Evolutionary conservation across 2,113 vertebrate genomes (phyloP), one percentile per base, ranked within the genome.

Genomic region (Nematolebias whitei): DNA sequence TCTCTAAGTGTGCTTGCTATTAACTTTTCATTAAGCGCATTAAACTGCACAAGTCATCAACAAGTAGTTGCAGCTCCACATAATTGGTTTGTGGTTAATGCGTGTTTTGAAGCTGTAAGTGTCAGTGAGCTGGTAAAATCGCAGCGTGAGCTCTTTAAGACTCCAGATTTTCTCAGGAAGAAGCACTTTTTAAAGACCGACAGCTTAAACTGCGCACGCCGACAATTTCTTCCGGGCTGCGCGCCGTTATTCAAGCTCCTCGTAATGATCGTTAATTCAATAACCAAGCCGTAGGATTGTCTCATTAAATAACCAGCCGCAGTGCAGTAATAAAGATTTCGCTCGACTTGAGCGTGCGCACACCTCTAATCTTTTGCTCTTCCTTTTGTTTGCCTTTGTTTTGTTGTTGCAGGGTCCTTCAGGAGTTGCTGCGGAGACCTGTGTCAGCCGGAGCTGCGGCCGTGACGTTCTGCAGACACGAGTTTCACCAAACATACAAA

Each of bases 21-120:
- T 74, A 83, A 81, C 68, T 74, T 82, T 88, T 83, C 74, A 85
- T 85, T 80, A 84, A 63, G 66, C 43, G 3, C 3, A 18, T 38
- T 77, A 82, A 87, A 83, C 68, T 56, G 32, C 71, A 51, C 60
- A 63, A 76, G 78, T 85, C 86, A 83, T 86, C 80, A 88, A 85
- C 69, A 86, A 76, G 78, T 71, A 50, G 69, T 44, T 57, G 61
- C 75, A 67, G 55, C 81, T 76, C 58, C 69, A 76, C 62, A 4
- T 82, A 74, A 80, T 73, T 76, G 80, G 71, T 74, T 50, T 63
- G 71, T 41, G 58, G 71, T 80, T 86, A 77, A 84, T 70, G 68
- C 43, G 55, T 71, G 41, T 63, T 69, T 63, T 41, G 51, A 68
- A 52, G 63, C 54, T 19, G 45, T 16, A 44, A 43, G 39, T 52